A percentile compares a stretch with the other conserved stretches of the same genome.
Conservation (phyloP, 2,888 invertebrate genomes). For the Meteorus cinctellus region DNA sequence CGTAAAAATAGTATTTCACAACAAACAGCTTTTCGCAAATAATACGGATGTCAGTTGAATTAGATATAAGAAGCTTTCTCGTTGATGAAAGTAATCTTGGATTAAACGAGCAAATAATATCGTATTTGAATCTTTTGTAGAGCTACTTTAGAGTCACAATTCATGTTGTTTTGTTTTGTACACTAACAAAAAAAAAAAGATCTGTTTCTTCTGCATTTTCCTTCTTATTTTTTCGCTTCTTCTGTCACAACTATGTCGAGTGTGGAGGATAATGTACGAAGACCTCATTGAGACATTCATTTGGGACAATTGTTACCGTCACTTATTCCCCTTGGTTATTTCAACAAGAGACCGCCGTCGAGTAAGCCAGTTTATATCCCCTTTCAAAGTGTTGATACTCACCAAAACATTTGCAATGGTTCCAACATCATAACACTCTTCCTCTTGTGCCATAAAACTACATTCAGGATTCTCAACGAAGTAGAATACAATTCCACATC, state of each 20-base stretch:
- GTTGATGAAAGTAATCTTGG: constrained; percentile 3
- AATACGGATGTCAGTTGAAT: constrained; percentile 27
- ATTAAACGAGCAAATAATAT: not conserved
- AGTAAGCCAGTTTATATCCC: constrained; percentile 18
- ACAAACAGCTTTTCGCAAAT: constrained; percentile 26
- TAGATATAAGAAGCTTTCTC: constrained; percentile 11
- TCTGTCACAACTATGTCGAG: not conserved
- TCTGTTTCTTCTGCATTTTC: not conserved
- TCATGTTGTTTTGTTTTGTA: not conserved
- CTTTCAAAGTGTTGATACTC: constrained; percentile 18
- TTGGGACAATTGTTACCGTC: not conserved
- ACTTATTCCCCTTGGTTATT: constrained; percentile 8
- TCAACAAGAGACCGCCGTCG: not conserved
- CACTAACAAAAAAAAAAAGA: not conserved
- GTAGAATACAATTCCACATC: constrained; percentile 14
- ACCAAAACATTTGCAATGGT: constrained; percentile 19
- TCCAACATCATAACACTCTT: constrained; percentile 31
- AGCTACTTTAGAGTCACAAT: not conserved
- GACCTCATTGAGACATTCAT: constrained; percentile 10
- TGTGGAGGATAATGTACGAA: not conserved
- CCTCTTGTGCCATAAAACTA: constrained; percentile 19
- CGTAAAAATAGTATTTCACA: constrained; percentile 19
- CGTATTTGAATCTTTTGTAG: not conserved
- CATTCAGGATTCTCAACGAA: constrained; percentile 15
- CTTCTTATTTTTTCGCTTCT: not conserved